These are phyloP conservation scores for Hydrozoanthus tunicans DNA, from an alignment of 64 coral and sea anemone genomes.

Conservation along the genomic window DNA sequence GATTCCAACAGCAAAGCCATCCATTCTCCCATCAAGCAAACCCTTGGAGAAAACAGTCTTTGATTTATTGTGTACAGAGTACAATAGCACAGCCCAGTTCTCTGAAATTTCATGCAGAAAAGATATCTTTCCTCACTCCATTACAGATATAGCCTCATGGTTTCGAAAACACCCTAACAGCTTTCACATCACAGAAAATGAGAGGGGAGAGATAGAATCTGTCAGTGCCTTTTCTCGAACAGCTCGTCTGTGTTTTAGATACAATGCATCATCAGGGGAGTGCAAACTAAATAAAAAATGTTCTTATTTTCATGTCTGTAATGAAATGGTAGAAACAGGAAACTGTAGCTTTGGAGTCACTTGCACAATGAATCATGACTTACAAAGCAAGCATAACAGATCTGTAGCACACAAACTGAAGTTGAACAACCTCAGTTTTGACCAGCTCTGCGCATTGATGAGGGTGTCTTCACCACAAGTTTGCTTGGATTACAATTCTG, in stretches of 20 bases:
- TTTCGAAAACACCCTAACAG: constrained; percentile 13
- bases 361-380: constrained; percentile 26
- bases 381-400: constrained; percentile 6
- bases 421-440: background rate
- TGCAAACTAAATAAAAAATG: constrained; percentile 3
- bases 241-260: constrained; percentile 31
- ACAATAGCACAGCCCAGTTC: constrained; percentile 14
- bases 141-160: constrained; percentile 31
- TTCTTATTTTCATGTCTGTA: constrained; percentile 41
- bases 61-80: constrained; percentile 31
- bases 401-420: background rate
- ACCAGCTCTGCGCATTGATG: constrained; percentile 27
- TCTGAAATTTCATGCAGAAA: constrained; percentile 17
- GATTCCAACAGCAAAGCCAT: background rate
- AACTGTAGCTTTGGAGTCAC: constrained; percentile 43
- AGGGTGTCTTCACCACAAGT: constrained; percentile 35
- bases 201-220: constrained; percentile 9
- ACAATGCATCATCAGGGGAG: constrained; percentile 24
- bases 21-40: no score
- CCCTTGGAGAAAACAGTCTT: constrained; percentile 38
- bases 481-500: constrained; percentile 24
- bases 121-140: constrained; percentile 21
- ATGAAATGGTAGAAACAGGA: constrained; percentile 35
- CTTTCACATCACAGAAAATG: constrained; percentile 39
- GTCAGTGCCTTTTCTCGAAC: constrained; percentile 42